phyloP scores from a whole-genome alignment of 2,888 invertebrate genomes.

The Athrips mouffetella region DNA sequence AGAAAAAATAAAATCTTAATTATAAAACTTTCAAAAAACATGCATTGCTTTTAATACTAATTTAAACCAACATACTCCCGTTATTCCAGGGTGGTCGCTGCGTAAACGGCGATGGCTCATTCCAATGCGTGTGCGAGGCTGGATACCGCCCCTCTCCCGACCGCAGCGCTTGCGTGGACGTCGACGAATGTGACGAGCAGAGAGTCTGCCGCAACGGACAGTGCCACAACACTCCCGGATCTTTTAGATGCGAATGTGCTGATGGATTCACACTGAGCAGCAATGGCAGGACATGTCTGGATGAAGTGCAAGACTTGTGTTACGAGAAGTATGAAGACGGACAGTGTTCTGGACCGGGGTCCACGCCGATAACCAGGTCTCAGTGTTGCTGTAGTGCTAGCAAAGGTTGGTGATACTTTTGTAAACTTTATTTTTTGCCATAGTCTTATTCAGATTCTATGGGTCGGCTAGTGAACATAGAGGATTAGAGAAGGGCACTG shows the following conservation, averaged over 20 bases:
- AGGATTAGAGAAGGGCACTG: no score
- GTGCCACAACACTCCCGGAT: constrained; percentile 88
- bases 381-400: constrained; percentile 89
- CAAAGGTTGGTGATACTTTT: constrained; percentile 61
- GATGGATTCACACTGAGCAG: constrained; percentile 88
- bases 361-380: constrained; percentile 88
- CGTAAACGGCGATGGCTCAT: constrained; percentile 89
- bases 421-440: no score
- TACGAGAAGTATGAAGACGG: constrained; percentile 88
- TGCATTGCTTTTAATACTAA: no score
- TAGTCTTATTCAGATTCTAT: no score
- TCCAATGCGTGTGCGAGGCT: constrained; percentile 88
- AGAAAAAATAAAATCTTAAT: no score
- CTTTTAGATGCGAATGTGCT: constrained; percentile 87
- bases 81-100: constrained; percentile 84
- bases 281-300: constrained; percentile 88
- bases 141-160: constrained; percentile 83
- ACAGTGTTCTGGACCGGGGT: constrained; percentile 86
- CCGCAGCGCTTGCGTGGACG: constrained; percentile 64
- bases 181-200: constrained; percentile 83
- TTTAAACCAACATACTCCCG: no score
- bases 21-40: no score
- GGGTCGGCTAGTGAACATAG: no score
- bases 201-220: constrained; percentile 87
- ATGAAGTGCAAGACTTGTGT: constrained; percentile 89